Conservation (phyloP, 1,140 invertebrate genomes). For the Steinernema khuongi region DNA sequence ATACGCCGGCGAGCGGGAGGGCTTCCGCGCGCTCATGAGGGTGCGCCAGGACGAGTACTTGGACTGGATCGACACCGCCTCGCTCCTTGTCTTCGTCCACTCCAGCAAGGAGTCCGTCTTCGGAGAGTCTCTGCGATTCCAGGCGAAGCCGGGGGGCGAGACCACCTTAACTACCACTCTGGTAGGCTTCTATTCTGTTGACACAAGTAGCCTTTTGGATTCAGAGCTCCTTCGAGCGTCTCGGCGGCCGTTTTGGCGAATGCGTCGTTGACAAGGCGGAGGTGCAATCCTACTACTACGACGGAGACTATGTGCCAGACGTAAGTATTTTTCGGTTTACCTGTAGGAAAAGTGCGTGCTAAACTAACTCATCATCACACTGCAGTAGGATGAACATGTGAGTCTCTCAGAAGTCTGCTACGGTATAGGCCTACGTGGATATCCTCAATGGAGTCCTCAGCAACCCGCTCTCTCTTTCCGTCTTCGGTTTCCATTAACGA, state of each 20-base stretch:
- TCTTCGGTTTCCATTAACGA: no score
- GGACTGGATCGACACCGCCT: constrained; percentile 34
- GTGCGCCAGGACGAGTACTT: constrained; percentile 32
- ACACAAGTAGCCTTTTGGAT: background rate
- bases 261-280: constrained; percentile 29
- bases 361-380: no score
- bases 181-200: background rate
- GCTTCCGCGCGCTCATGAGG: constrained; percentile 28
- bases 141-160: background rate
- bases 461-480: no score
- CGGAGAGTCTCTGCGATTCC: background rate
- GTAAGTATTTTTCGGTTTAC: constrained; percentile 22
- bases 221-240: constrained; percentile 29
- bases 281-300: constrained; percentile 34
- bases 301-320: constrained; percentile 31
- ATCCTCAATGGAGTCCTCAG: no score
- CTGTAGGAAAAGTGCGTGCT: no score
- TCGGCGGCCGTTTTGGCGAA: constrained; percentile 32
- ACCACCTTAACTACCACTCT: background rate
- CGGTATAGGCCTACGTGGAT: no score
- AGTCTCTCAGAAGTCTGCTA: no score
- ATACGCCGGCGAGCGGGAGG: constrained; percentile 10
- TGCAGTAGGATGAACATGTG: no score
- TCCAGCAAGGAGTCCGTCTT: background rate
- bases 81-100: constrained; percentile 15